Evolutionary conservation across 1,140 invertebrate species (phyloP).

Genomic region (Hycleus cichorii): DNA sequence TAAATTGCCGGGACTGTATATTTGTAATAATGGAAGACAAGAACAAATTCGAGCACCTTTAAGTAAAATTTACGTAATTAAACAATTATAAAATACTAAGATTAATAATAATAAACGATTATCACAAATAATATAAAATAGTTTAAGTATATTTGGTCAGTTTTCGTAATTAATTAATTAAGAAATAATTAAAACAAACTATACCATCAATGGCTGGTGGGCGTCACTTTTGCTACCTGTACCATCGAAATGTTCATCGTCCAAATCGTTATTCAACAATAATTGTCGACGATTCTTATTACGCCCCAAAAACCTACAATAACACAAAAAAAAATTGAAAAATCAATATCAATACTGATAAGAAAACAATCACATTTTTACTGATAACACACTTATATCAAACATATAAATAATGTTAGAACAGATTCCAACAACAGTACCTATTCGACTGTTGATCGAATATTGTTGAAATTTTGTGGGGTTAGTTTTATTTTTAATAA

Average conservation of each 20-base stretch:
- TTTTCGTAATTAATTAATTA: neutral
- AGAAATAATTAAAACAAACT: neutral
- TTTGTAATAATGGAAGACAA: too few species aligned
- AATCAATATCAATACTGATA: neutral
- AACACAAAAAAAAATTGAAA: neutral
- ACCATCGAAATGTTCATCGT: constrained; percentile 2
- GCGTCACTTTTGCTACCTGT: constrained; percentile 1
- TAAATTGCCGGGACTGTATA: too few species aligned
- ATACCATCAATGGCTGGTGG: constrained; percentile 2
- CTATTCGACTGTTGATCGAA: too few species aligned
- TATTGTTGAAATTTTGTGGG: too few species aligned
- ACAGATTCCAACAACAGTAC: neutral
- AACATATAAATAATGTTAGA: constrained; percentile 1
- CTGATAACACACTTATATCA: neutral
- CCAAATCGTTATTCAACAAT: constrained; percentile 2
- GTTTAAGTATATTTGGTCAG: constrained; percentile 1
- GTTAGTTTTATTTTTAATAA: too few species aligned
- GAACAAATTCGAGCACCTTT: too few species aligned
- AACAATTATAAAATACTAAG: too few species aligned
- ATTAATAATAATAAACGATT: neutral
- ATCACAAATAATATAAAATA: constrained; percentile 3
- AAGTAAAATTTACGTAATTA: too few species aligned
- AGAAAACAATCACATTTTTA: neutral
- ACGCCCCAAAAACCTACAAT: constrained; percentile 5
- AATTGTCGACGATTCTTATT: constrained; percentile 7